Evolutionary conservation across 2,888 invertebrate genomes (phyloP).

Genomic region (Lingula anatina): DNA sequence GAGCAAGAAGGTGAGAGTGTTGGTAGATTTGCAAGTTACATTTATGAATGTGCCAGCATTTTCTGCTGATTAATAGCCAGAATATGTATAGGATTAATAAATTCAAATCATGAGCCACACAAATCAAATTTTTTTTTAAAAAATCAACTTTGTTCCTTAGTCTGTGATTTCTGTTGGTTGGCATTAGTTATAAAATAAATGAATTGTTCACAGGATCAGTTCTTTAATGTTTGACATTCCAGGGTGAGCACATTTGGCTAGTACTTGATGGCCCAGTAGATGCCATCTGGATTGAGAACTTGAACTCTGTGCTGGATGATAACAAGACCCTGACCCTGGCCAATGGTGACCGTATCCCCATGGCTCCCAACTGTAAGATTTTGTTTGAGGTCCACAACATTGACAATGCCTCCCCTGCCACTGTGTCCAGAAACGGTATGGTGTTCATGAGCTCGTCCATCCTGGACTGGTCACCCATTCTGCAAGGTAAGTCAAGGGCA

Average conservation of each 20-base stretch:
- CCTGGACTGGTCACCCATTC: conserved; percentile 85
- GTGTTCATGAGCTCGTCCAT: conserved; percentile 93
- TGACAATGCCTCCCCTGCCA: conserved; percentile 54
- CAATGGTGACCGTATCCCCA: conserved; percentile 53
- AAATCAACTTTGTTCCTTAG: background rate
- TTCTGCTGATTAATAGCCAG: background rate
- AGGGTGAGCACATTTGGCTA: conserved; percentile 53
- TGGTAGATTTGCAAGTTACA: background rate
- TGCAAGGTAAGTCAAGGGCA: conserved; percentile 59
- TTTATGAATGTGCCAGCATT: background rate
- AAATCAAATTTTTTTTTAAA: background rate
- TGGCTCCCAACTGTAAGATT: conserved; percentile 53
- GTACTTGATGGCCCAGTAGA: conserved; percentile 53
- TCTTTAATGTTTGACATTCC: too few relatives aligned
- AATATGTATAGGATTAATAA: background rate
- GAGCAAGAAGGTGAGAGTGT: conserved; percentile 65
- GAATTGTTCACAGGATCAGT: too few relatives aligned
- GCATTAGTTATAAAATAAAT: too few relatives aligned
- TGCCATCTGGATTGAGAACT: conserved; percentile 55
- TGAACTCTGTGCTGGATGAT: conserved; percentile 54
- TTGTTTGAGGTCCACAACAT: conserved; percentile 55
- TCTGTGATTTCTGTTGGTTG: too few relatives aligned
- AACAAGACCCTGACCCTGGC: conserved; percentile 54
- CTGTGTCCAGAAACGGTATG: conserved; percentile 54
- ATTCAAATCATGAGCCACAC: too few relatives aligned